Percentiles rank a stretch among this genome's conserved stretches.
phyloP scores from a whole-genome alignment of 2,888 invertebrate genomes.

The Melinaea menophilus region DNA sequence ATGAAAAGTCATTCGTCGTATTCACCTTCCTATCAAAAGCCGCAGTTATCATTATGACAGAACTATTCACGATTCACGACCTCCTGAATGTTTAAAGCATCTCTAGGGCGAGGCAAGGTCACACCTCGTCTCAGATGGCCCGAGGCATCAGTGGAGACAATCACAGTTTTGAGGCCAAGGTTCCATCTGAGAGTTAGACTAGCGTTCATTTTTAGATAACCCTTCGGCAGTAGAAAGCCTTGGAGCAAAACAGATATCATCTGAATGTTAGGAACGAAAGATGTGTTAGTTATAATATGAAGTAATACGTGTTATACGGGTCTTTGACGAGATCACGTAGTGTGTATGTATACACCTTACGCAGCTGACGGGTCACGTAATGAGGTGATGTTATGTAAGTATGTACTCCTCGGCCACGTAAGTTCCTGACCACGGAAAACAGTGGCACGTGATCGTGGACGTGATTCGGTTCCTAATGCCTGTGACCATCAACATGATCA shows the following conservation, averaged over 20 bases:
- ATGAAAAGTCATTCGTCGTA: too few species aligned
- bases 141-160: constrained; percentile 25
- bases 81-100: constrained; percentile 19
- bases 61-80: constrained; percentile 17
- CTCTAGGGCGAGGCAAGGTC: constrained; percentile 30
- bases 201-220: not conserved
- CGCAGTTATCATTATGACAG: constrained; percentile 13
- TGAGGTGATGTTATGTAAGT: constrained; percentile 31
- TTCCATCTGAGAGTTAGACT: constrained; percentile 8
- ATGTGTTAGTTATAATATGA: not conserved
- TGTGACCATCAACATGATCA: not conserved
- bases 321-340: not conserved
- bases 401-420: constrained; percentile 38
- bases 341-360: not conserved
- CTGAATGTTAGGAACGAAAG: not conserved
- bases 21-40: not conserved
- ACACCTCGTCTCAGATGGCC: constrained; percentile 23
- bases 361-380: constrained; percentile 23
- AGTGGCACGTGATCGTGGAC: constrained; percentile 51
- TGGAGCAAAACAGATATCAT: not conserved
- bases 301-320: not conserved
- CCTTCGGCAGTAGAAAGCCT: not conserved
- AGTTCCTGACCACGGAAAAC: constrained; percentile 62
- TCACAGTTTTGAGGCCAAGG: constrained; percentile 28
- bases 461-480: constrained; percentile 50